Evolutionary conservation across 1,140 invertebrate species (phyloP).

Genomic region (Leptinotarsa defecta): DNA sequence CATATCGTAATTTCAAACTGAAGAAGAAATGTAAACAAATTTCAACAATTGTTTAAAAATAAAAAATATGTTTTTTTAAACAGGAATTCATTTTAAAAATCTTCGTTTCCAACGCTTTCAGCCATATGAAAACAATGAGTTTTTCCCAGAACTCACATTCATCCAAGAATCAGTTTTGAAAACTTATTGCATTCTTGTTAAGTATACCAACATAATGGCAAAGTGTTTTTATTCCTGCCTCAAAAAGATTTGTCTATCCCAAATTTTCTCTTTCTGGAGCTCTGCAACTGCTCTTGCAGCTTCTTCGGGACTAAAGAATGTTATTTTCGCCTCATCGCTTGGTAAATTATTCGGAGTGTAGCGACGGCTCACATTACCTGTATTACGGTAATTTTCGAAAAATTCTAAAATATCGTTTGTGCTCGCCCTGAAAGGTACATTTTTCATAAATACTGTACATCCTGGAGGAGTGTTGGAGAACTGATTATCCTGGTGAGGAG

Average conservation of each 20-base stretch:
- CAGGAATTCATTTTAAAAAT: too few relatives aligned
- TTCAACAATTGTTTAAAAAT: too few relatives aligned
- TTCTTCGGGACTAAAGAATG: slow-evolving; percentile 75
- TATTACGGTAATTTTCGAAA: slow-evolving; percentile 76
- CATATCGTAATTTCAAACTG: too few relatives aligned
- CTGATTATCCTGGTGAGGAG: slow-evolving; percentile 7
- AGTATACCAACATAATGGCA: neutral
- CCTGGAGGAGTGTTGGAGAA: slow-evolving; percentile 66
- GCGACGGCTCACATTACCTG: slow-evolving; percentile 76
- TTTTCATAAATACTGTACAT: slow-evolving; percentile 81
- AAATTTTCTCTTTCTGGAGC: slow-evolving; percentile 61
- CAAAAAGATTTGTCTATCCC: slow-evolving; percentile 63
- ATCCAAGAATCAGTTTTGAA: too few relatives aligned
- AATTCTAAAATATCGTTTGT: slow-evolving; percentile 87
- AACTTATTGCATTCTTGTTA: too few relatives aligned
- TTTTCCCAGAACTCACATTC: too few relatives aligned
- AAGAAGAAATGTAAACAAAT: too few relatives aligned
- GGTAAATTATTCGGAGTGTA: slow-evolving; percentile 84
- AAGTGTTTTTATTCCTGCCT: slow-evolving; percentile 46
- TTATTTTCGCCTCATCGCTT: slow-evolving; percentile 87
- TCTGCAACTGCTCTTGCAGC: slow-evolving; percentile 73
- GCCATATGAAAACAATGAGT: too few relatives aligned
- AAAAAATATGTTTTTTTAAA: too few relatives aligned
- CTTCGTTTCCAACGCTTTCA: too few relatives aligned
- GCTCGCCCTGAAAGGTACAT: slow-evolving; percentile 83